Conservation (phyloP, 2,797 vertebrate species). For the Rhinella marina region DNA sequence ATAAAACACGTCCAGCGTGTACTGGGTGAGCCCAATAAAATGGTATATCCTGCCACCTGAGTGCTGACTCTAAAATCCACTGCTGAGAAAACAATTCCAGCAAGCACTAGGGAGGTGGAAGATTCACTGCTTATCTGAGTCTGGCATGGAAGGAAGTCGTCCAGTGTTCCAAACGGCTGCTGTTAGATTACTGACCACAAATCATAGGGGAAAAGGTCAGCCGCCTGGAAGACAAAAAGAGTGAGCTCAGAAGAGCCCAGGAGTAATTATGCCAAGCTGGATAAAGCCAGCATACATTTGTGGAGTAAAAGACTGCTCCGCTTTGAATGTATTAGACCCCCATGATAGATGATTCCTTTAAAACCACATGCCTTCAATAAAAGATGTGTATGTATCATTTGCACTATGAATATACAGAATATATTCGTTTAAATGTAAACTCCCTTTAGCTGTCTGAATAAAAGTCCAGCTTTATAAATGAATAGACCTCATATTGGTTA, state of each 20-base stretch:
- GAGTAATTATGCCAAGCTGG: conserved; percentile 57
- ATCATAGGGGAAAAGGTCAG: conserved; percentile 63
- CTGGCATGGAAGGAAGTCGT: conserved; percentile 53
- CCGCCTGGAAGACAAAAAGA: conserved; percentile 59
- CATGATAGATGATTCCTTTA: conserved; percentile 22
- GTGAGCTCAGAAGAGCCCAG: conserved; percentile 52
- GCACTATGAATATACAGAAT: conserved; percentile 3
- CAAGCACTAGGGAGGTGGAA: conserved; percentile 59
- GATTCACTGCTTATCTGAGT: conserved; percentile 60
- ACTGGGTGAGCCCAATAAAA: conserved; percentile 54
- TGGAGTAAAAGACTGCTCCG: conserved; percentile 32
- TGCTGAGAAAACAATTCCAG: conserved; percentile 60
- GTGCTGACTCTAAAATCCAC: conserved; percentile 55
- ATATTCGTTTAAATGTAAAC: background rate
- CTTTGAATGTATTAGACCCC: conserved; percentile 29
- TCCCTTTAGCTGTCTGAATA: background rate
- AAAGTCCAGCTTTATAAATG: background rate
- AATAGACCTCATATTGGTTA: background rate
- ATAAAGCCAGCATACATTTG: conserved; percentile 42
- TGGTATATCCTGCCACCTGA: conserved; percentile 54
- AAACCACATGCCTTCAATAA: background rate
- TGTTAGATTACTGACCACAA: conserved; percentile 62
- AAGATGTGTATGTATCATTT: background rate
- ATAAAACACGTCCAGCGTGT: conserved; percentile 48
- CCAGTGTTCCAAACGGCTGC: conserved; percentile 60